Percentiles rank a stretch among this genome's conserved stretches.
These are phyloP conservation scores for Malurus cyaneus DNA, from an alignment of 2,113 vertebrate genomes.

Conservation along the genomic window DNA sequence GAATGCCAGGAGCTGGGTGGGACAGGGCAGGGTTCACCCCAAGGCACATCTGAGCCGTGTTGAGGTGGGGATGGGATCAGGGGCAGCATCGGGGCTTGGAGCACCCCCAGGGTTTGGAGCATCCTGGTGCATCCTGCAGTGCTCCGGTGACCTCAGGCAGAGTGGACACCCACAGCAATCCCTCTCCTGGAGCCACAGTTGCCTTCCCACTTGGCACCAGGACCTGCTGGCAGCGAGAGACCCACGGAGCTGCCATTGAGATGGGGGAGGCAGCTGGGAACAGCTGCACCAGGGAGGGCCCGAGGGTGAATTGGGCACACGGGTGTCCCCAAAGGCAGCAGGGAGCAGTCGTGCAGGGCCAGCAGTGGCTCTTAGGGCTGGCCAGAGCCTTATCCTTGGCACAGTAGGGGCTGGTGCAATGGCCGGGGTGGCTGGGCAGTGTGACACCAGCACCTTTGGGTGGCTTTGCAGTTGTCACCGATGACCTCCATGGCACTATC, in stretches of 20 bases:
- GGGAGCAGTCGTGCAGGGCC: neutral
- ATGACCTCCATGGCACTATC: rapidly evolving
- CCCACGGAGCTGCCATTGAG: neutral
- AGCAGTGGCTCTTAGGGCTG: neutral
- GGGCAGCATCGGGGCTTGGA: neutral
- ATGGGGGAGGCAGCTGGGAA: neutral
- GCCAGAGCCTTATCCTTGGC: neutral
- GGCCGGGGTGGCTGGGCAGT: neutral
- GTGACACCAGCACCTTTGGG: neutral
- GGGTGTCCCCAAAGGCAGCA: neutral
- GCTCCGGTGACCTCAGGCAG: rapidly evolving
- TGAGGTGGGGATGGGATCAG: rapidly evolving
- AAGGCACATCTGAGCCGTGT: neutral
- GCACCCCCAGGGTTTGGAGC: neutral
- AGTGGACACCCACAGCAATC: neutral
- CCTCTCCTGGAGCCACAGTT: neutral
- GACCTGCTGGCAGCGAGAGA: neutral
- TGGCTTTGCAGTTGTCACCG: neutral
- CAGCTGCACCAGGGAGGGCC: neutral
- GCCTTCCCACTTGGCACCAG: neutral
- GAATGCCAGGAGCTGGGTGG: neutral
- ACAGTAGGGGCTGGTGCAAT: neutral
- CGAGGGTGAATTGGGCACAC: rapidly evolving
- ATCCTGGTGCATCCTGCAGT: rapidly evolving
- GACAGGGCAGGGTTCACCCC: neutral